Percentiles rank a stretch among this genome's conserved stretches.
These are phyloP conservation scores for Lytechinus pictus DNA, from an alignment of 35 echinoderm and acorn worm genomes.

Conservation along the genomic window DNA sequence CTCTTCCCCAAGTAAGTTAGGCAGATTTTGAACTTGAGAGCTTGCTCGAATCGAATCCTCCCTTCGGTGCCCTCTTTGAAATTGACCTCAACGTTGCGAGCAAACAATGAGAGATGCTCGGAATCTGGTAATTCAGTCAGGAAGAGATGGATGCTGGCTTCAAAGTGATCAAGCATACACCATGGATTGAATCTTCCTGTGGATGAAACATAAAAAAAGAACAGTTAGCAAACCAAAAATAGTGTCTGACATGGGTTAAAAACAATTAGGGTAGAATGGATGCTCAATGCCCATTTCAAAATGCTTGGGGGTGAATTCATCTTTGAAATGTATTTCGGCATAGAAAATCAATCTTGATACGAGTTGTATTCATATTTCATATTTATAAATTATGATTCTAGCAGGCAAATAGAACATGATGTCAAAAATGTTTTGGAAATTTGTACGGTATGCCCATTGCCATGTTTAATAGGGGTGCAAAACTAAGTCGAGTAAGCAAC, in stretches of 20 bases:
- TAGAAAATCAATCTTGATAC: no score
- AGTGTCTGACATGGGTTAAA: not conserved
- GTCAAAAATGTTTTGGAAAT: no score
- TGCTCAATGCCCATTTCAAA: no score
- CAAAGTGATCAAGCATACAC: slow-evolving; percentile 26
- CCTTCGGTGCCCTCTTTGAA: not conserved
- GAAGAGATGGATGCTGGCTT: slow-evolving; percentile 21
- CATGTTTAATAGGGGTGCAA: no score
- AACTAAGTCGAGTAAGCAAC: no score
- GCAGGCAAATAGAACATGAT: no score
- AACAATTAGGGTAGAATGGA: no score
- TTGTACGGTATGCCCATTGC: no score
- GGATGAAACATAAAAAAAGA: not conserved
- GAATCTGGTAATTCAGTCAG: not conserved
- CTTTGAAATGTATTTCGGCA: no score
- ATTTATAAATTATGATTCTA: no score
- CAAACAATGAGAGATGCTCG: not conserved
- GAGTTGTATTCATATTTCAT: no score
- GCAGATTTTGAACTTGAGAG: slow-evolving; percentile 19
- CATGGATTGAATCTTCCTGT: slow-evolving; percentile 41
- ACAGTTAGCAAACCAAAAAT: not conserved
- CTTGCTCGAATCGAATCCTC: not conserved
- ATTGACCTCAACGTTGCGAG: slow-evolving; percentile 6
- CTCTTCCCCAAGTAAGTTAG: not conserved
- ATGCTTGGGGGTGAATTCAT: no score